A percentile compares a stretch with the other conserved stretches of the same genome.
phyloP scores from a whole-genome alignment of 2,113 vertebrate genomes.

The Sminthopsis crassicaudata region DNA sequence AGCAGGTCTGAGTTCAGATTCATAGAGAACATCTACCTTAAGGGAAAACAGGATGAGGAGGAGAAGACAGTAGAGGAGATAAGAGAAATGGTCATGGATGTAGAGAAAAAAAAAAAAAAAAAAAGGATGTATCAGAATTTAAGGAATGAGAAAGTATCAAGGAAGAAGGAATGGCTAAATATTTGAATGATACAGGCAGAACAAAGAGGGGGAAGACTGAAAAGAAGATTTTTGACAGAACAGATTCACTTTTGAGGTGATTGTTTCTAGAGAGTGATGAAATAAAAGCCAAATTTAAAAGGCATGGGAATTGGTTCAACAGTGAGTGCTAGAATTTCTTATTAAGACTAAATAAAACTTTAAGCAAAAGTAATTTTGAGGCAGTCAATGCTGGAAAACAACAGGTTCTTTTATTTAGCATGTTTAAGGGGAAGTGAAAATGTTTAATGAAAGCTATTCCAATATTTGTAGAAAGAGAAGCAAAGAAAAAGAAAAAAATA shows the following conservation, averaged over 20 bases:
- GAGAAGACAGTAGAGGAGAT: not conserved
- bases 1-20: not conserved
- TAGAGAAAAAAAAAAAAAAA: not conserved
- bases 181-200: not conserved
- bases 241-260: not conserved
- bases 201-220: not conserved
- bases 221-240: not conserved
- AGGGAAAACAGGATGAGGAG: not conserved
- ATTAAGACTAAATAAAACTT: not conserved
- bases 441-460: not conserved
- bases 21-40: not conserved
- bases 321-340: not conserved
- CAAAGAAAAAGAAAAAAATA: not conserved
- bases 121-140: not conserved
- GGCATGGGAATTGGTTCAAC: not conserved
- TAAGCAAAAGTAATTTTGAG: not conserved
- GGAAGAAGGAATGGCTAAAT: not conserved
- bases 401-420: not conserved
- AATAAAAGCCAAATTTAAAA: not conserved
- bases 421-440: not conserved
- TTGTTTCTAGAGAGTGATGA: not conserved
- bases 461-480: not conserved
- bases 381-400: not conserved
- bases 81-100: not conserved
- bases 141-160: not conserved